Conservation (phyloP, 2,113 vertebrate genomes). For the Laticauda laticaudata region DNA sequence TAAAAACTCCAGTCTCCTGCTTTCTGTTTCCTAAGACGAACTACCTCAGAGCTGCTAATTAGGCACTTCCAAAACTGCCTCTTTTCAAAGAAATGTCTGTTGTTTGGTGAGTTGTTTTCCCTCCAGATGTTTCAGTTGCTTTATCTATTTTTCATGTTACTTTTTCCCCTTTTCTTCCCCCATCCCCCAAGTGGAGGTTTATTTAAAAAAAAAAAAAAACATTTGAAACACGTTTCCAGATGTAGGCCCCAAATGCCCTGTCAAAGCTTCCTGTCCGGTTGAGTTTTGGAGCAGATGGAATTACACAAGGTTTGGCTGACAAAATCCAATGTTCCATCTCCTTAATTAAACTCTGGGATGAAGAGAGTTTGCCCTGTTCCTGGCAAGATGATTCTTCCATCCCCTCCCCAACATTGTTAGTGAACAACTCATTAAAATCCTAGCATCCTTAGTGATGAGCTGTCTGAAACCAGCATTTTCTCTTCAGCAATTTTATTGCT, state of each 20-base stretch:
- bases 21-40: conserved; percentile 11
- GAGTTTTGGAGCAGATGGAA: conserved; percentile 56
- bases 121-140: accelerated
- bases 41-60: conserved; percentile 31
- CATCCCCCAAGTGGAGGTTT: conserved; percentile 55
- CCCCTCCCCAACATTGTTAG: conserved; percentile 52
- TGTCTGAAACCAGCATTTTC: conserved; percentile 39
- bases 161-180: neutral
- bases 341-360: conserved; percentile 59
- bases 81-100: conserved; percentile 13
- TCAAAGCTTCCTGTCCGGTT: conserved; percentile 59
- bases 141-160: neutral
- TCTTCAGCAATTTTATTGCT: conserved; percentile 36
- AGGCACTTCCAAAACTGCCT: conserved; percentile 9
- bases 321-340: conserved; percentile 30
- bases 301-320: conserved; percentile 39
- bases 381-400: conserved; percentile 45
- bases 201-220: conserved; percentile 59
- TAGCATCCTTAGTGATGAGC: conserved; percentile 57
- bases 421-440: conserved; percentile 55
- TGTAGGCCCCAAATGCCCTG: conserved; percentile 59
- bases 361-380: conserved; percentile 40
- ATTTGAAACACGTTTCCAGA: conserved; percentile 73
- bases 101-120: conserved; percentile 18
- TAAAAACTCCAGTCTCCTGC: neutral